Percentiles rank a stretch among this genome's conserved stretches.
Evolutionary conservation across 2,797 vertebrate genomes (phyloP).

Genomic region (Acrossocheilus wenchowensis): DNA sequence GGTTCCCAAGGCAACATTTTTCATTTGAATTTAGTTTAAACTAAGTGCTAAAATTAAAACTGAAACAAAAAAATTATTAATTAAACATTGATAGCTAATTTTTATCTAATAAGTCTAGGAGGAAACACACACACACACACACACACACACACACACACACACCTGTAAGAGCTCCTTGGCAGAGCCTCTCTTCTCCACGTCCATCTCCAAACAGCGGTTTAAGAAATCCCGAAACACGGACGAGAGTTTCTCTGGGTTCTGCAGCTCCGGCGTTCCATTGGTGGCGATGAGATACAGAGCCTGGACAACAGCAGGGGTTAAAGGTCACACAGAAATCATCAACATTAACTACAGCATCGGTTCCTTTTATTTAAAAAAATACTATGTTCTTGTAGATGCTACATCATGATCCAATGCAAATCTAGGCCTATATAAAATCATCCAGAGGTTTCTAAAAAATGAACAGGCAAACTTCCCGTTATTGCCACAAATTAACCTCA

Average conservation of each 20-base stretch:
- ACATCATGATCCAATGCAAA: neutral
- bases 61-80: too few species aligned
- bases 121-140: conserved; percentile 6
- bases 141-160: conserved; percentile 58
- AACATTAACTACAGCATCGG: neutral
- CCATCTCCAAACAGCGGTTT: conserved; percentile 95
- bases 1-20: too few species aligned
- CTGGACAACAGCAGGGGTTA: conserved; percentile 66
- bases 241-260: conserved; percentile 94
- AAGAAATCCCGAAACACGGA: conserved; percentile 91
- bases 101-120: neutral
- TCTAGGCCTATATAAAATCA: neutral
- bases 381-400: neutral
- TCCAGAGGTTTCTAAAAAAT: neutral
- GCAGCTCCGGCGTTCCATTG: conserved; percentile 94
- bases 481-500: neutral
- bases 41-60: too few species aligned
- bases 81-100: neutral
- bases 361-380: too few species aligned
- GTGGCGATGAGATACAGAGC: conserved; percentile 98
- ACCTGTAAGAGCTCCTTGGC: conserved; percentile 94
- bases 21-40: too few species aligned
- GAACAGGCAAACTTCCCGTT: neutral
- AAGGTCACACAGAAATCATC: neutral
- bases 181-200: conserved; percentile 94